Percentiles rank a stretch among this genome's conserved stretches.
Conservation (phyloP, 2,797 vertebrate species). For the Eutrigla gurnardus region DNA sequence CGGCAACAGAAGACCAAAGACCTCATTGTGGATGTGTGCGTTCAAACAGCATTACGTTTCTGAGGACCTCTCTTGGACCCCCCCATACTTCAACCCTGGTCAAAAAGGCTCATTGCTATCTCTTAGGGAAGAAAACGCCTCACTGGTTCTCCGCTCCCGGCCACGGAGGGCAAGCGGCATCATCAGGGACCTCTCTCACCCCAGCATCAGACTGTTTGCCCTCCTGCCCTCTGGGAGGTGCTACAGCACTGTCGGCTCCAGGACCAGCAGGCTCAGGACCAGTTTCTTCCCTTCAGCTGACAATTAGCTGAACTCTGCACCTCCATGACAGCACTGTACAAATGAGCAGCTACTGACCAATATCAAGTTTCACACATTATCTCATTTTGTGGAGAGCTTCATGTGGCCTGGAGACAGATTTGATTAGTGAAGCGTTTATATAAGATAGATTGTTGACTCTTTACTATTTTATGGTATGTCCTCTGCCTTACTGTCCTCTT, state of each 20-base stretch:
- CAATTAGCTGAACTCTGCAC: too few relatives aligned
- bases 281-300: not conserved
- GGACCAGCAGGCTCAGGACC: not conserved
- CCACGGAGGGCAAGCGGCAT: not conserved
- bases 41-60: not conserved
- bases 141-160: not conserved
- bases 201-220: not conserved
- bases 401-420: not conserved
- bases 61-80: not conserved
- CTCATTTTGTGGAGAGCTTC: not conserved
- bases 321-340: too few relatives aligned
- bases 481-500: not conserved
- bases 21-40: not conserved
- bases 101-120: not conserved
- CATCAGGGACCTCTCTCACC: not conserved
- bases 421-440: not conserved
- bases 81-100: not conserved
- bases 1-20: not conserved
- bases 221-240: not conserved
- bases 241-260: not conserved
- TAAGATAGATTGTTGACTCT: not conserved
- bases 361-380: not conserved
- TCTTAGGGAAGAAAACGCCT: not conserved
- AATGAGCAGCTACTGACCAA: not conserved
- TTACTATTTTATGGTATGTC: not conserved